Evolutionary conservation across 2,888 invertebrate genomes (phyloP).

Genomic region (Metacarcinus magister): DNA sequence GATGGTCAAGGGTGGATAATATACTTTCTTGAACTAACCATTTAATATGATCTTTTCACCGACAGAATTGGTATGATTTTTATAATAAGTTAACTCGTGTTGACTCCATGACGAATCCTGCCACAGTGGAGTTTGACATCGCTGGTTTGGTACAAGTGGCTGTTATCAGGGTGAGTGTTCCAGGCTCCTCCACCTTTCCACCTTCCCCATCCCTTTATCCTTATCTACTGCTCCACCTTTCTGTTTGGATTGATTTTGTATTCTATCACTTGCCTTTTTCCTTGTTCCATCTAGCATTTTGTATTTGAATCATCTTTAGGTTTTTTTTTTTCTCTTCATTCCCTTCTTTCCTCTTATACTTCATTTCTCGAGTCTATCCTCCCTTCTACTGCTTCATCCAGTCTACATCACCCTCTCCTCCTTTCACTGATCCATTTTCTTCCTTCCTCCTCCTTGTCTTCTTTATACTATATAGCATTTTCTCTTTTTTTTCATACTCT

Average conservation of each 20-base stretch:
- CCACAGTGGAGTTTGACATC: neutral
- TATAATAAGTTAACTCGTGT: neutral
- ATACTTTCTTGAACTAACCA: no score
- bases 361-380: neutral
- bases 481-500: neutral
- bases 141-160: conserved; percentile 59
- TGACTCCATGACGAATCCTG: conserved; percentile 36
- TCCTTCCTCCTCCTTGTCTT: neutral
- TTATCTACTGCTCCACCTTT: neutral
- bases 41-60: neutral
- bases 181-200: neutral
- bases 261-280: no score
- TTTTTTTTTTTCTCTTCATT: no score
- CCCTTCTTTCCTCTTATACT: neutral
- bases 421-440: neutral
- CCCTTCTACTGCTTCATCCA: conserved; percentile 31
- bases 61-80: conserved; percentile 68
- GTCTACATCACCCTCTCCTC: conserved; percentile 15
- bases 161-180: conserved; percentile 15
- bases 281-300: no score
- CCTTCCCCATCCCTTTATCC: neutral
- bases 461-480: neutral
- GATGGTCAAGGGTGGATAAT: neutral
- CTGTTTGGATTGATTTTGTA: no score
- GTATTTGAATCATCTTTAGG: no score